Evolutionary conservation across 1,140 invertebrate genomes (phyloP), one percentile per base, ranked within the genome.

Genomic region (Aphelinus certus): DNA sequence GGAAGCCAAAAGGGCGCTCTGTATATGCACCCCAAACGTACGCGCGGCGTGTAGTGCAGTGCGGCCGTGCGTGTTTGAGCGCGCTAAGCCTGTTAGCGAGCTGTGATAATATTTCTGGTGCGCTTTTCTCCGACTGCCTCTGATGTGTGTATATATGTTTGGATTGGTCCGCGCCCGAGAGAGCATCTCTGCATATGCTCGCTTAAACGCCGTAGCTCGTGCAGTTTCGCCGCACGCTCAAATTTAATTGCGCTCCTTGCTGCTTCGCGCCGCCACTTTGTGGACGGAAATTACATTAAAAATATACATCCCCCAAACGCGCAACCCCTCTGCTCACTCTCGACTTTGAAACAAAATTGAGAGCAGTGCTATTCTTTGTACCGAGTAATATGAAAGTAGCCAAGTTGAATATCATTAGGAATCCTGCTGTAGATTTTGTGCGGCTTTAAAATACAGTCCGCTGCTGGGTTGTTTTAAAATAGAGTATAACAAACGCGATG

Each of bases 41-140:
- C 51, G 9, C 51, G 51, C 9, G 4, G 51, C 51, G 9, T 9
- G 9, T 0, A 9, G 51, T 53, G 51, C 9, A 60, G n/a, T 4
- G 57, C 7, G 57, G 7, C 3, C 7, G 26, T 1, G 61, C 26
- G 26, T 62, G 76, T 53, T 49, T 61, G 26, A 49, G 73, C 51
- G 61, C 75, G 77, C 79, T 83, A 84, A 86, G 84, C 83, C 80
- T 83, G 83, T 86, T 86, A 85, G 77, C 73, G 55, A 65, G 68
- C 78, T 83, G 84, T 80, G 81, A 85, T 84, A 85, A 86, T 85
- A 85, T 86, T 83, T 79, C 73, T 58, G 78, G 76, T 26, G 26
- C 26, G 66, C 78, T 76, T 78, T 77, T 76, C 62, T 83, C 56
- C 81, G 2, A 10, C 5, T 71, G 46, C 47, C 62, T 65, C 4